Conservation (phyloP, 2,888 invertebrate genomes). For the Mimumesa dahlbomi region DNA sequence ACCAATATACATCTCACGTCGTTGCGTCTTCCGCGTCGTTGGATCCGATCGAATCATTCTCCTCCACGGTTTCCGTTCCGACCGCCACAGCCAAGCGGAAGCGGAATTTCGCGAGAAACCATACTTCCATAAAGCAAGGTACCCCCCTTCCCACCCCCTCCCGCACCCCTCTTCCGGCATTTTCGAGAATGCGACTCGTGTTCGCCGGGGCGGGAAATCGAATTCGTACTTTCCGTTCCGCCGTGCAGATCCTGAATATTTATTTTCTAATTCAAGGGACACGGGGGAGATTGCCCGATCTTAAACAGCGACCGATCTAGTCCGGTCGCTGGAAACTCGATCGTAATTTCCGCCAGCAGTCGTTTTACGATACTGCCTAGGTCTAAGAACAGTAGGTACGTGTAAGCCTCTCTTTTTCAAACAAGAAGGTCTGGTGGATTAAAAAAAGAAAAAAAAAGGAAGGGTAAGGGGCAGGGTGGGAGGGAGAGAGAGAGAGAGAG, state of each 20-base stretch:
- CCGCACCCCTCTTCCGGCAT: slow-evolving; percentile 30
- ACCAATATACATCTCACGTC: slow-evolving; percentile 37
- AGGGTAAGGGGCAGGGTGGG: no score
- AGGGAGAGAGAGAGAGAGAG: no score
- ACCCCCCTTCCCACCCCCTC: no score
- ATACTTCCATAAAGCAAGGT: slow-evolving; percentile 39
- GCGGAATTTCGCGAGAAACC: slow-evolving; percentile 37
- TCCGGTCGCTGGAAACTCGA: no score
- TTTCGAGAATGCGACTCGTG: slow-evolving; percentile 44
- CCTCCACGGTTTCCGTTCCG: slow-evolving; percentile 28
- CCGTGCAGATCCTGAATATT: slow-evolving; percentile 21
- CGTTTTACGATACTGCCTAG: no score
- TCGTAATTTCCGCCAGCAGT: no score
- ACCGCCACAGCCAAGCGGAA: slow-evolving; percentile 1
- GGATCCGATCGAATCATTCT: slow-evolving; percentile 52
- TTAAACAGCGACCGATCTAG: no score
- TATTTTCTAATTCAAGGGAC: slow-evolving; percentile 23
- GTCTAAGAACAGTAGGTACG: no score
- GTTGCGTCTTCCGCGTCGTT: slow-evolving; percentile 53
- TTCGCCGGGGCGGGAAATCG: slow-evolving; percentile 45
- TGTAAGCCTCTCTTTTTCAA: no score
- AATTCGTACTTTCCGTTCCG: slow-evolving; percentile 38
- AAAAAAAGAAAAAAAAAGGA: no score
- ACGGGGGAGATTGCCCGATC: not conserved
- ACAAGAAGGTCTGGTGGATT: no score